Evolutionary conservation across 2,797 vertebrate genomes (phyloP).

Genomic region (Tachyglossus aculeatus): DNA sequence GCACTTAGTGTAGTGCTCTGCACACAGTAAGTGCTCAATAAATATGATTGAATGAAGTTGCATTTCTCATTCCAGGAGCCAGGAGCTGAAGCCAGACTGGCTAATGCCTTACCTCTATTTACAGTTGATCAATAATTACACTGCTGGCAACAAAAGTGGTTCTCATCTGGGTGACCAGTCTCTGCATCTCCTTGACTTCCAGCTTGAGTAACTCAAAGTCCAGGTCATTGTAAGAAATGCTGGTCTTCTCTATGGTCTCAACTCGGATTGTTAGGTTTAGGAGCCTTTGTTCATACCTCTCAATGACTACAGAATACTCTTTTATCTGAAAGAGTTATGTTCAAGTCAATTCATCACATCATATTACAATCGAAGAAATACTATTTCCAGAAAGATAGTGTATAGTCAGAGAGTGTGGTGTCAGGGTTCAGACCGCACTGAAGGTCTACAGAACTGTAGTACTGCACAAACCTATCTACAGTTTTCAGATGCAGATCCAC

Average conservation of each 20-base stretch:
- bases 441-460: too few species aligned
- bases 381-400: too few species aligned
- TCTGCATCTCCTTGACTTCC: conserved; percentile 81
- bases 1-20: too few species aligned
- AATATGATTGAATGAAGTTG: too few species aligned
- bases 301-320: conserved; percentile 73
- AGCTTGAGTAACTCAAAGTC: conserved; percentile 86
- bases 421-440: too few species aligned
- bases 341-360: neutral
- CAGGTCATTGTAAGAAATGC: conserved; percentile 79
- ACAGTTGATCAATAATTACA: conserved; percentile 75
- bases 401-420: too few species aligned
- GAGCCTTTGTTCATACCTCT: conserved; percentile 76
- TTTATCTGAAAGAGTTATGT: conserved; percentile 69
- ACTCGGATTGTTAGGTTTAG: conserved; percentile 76
- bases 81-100: neutral
- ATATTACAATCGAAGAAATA: too few species aligned
- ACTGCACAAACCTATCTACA: too few species aligned
- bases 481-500: too few species aligned
- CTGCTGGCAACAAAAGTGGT: conserved; percentile 65
- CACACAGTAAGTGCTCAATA: too few species aligned
- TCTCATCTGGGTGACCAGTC: conserved; percentile 78
- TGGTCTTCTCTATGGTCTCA: conserved; percentile 70
- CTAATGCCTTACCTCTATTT: conserved; percentile 76
- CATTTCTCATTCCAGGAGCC: neutral